phyloP scores from a whole-genome alignment of 2,888 invertebrate species.

The Trachelus tabidus region DNA sequence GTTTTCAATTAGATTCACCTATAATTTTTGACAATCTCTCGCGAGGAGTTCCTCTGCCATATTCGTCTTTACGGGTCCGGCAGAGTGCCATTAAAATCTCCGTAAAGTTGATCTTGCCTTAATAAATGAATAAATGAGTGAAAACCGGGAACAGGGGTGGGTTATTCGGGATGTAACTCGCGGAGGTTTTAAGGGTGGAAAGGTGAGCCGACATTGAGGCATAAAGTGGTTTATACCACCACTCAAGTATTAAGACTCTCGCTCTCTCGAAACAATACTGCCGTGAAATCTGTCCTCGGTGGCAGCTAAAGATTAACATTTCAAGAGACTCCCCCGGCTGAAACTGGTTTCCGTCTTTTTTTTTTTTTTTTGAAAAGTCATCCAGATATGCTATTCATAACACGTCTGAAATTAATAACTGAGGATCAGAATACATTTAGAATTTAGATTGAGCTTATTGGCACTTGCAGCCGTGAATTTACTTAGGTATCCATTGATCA shows the following conservation, averaged over 20 bases:
- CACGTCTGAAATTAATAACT: conserved; percentile 18
- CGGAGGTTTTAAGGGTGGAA: conserved; percentile 37
- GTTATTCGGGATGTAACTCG: conserved; percentile 32
- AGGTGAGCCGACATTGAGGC: conserved; percentile 28
- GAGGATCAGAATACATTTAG: conserved; percentile 27
- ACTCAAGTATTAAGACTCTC: conserved; percentile 44
- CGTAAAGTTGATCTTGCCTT: conserved; percentile 51
- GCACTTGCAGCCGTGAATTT: neutral
- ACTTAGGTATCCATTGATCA: neutral
- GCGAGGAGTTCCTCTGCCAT: neutral
- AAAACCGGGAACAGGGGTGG: neutral
- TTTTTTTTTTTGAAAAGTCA: conserved; percentile 2
- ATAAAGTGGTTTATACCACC: conserved; percentile 56
- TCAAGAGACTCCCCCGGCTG: conserved; percentile 13
- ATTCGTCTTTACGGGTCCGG: conserved; percentile 21
- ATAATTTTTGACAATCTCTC: neutral
- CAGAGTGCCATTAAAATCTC: conserved; percentile 53
- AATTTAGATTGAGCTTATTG: conserved; percentile 26
- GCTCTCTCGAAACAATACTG: conserved; percentile 35
- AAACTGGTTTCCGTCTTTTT: neutral
- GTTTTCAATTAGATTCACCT: neutral
- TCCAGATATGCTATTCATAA: conserved; percentile 18
- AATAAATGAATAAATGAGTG: conserved; percentile 56
- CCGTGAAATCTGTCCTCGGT: conserved; percentile 20
- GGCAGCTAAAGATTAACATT: conserved; percentile 25